These are phyloP conservation scores for Drosophila borborema DNA, from an alignment of 2,888 invertebrate genomes.

Conservation along the genomic window DNA sequence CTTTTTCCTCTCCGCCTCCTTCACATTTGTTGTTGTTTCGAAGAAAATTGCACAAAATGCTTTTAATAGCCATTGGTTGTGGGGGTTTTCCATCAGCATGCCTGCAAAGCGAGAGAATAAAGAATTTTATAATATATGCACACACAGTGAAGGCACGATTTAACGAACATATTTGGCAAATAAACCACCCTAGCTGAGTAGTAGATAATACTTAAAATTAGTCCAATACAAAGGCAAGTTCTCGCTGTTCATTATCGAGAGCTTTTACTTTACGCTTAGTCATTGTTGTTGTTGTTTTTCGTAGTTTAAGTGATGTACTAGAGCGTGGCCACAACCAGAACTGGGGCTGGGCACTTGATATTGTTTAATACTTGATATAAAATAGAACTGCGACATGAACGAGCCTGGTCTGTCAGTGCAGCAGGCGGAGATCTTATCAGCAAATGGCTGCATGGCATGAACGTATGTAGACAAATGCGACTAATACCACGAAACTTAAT, in stretches of 20 bases:
- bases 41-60: conserved; percentile 80
- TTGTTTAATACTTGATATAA: conserved; percentile 47
- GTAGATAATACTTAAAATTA: no score
- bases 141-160: background rate
- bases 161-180: background rate
- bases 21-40: conserved; percentile 36
- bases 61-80: conserved; percentile 40
- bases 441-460: conserved; percentile 50
- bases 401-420: conserved; percentile 13
- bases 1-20: conserved; percentile 1
- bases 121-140: conserved; percentile 18
- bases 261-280: conserved; percentile 22
- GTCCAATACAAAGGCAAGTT: no score
- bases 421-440: conserved; percentile 57
- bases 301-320: conserved; percentile 65
- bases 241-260: background rate
- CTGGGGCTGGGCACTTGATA: conserved; percentile 43
- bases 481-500: conserved; percentile 38
- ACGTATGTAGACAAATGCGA: conserved; percentile 17
- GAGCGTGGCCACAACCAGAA: conserved; percentile 55
- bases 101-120: conserved; percentile 60
- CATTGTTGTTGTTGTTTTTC: conserved; percentile 33
- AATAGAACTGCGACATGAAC: conserved; percentile 27
- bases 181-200: background rate
- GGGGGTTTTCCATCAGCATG: conserved; percentile 75